Conservation (phyloP, 2,888 invertebrate genomes). For the Phyto melanocephala region DNA sequence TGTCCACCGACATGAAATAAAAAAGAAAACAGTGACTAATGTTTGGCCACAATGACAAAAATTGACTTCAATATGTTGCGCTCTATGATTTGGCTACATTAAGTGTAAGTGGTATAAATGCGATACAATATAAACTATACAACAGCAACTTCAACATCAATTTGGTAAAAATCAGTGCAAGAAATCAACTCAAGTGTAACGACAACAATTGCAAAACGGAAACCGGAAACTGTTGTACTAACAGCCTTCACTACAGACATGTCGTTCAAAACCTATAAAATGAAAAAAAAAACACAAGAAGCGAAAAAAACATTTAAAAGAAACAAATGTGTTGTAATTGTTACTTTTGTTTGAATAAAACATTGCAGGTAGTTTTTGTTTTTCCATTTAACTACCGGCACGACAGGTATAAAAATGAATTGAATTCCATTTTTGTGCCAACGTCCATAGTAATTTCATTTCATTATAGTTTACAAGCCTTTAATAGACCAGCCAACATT, state of each 20-base stretch:
- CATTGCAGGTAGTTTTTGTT: neutral
- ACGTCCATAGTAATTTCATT: slow-evolving; percentile 37
- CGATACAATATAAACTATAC: neutral
- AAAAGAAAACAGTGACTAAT: slow-evolving; percentile 51
- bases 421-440: slow-evolving; percentile 35
- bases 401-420: slow-evolving; percentile 34
- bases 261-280: slow-evolving; percentile 22
- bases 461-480: slow-evolving; percentile 21
- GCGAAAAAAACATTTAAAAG: neutral
- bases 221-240: slow-evolving; percentile 65
- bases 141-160: neutral
- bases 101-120: neutral
- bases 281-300: neutral
- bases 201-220: slow-evolving; percentile 64
- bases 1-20: too few species aligned
- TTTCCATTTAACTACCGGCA: neutral
- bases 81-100: neutral
- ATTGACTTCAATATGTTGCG: slow-evolving; percentile 35
- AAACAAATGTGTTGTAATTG: slow-evolving; percentile 54
- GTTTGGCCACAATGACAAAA: slow-evolving; percentile 56
- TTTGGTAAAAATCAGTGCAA: slow-evolving; percentile 12
- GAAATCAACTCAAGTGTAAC: slow-evolving; percentile 63
- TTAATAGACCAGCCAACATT: slow-evolving; percentile 42
- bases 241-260: slow-evolving; percentile 60
- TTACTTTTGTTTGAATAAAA: slow-evolving; percentile 50